Evolutionary conservation across 1,140 invertebrate species (phyloP), one percentile per base, ranked within the genome.

Genomic region (Pseudoatta argentina): DNA sequence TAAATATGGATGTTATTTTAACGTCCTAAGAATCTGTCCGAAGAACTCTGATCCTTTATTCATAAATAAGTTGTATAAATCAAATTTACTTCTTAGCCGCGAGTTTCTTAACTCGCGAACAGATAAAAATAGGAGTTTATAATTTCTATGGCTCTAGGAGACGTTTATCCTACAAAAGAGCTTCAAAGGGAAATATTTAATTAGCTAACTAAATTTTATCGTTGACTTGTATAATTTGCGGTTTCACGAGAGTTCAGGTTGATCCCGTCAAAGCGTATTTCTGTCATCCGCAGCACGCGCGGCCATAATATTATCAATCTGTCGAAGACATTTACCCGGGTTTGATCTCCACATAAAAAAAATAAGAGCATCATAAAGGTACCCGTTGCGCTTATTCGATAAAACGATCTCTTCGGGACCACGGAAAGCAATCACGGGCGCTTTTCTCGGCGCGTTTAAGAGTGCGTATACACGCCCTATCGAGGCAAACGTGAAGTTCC

Each of bases 51-150:
- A 83, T 83, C 44, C 39, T 61, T 73, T 73, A 63, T 73, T 83
- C 55, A n/a, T 83, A 83, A 83, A 75, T 75, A 73, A 83, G 24
- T 83, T 73, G 21, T 61, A 51, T 27, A 61, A 73, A 61, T 63
- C 57, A 75, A 83, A 83, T 83, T 63, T 63, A 63, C 18, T 34
- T 48, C 39, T 51, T 48, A 21, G 3, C 18, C 39, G 10, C 27
- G 24, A 2, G 53, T 53, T 18, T 10, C 30, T 16, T 39, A 24
- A 81, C 34, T 75, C 24, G 12, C 14, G 21, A 39, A 8, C 27
- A 14, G 57, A 73, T 44, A 83, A 75, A 63, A 61, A 83, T 83
- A 61, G 55, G 12, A 83, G 67, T 73, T 61, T 30, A 63, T 63
- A 75, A 83, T 30, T 30, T 82, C 1, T 39, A 12, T 61, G n/a